Percentiles rank a stretch among this genome's conserved stretches.
Evolutionary conservation across 2,888 invertebrate genomes (phyloP).

Genomic region (Rhingia rostrata): DNA sequence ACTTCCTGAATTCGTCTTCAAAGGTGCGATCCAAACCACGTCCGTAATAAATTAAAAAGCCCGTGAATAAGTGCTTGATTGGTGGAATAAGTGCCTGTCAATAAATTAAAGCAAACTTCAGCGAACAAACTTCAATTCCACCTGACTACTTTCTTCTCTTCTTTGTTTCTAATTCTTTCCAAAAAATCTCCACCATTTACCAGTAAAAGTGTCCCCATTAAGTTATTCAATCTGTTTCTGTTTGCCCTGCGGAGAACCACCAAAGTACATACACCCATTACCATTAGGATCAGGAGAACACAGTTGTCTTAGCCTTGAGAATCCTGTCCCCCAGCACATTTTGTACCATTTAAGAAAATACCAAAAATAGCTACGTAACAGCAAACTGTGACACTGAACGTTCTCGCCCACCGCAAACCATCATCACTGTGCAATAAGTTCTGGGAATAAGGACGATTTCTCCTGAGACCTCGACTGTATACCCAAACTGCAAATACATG

Average conservation of each 20-base stretch:
- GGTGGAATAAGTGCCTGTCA: conserved; percentile 16
- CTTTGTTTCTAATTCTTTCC: background rate
- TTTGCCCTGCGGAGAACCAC: background rate
- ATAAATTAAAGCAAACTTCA: conserved; percentile 45
- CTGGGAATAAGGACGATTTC: conserved; percentile 15
- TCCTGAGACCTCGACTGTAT: too few species aligned
- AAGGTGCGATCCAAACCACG: background rate
- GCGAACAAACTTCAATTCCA: conserved; percentile 42
- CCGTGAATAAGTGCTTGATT: conserved; percentile 30
- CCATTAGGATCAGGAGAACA: conserved; percentile 36
- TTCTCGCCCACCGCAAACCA: conserved; percentile 33
- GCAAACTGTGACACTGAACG: conserved; percentile 32
- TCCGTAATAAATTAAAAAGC: conserved; percentile 35
- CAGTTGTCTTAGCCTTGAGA: conserved; percentile 6
- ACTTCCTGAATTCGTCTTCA: too few species aligned
- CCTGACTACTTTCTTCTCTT: conserved; percentile 11
- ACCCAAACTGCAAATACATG: background rate
- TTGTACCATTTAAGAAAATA: conserved; percentile 54
- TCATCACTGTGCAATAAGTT: conserved; percentile 47
- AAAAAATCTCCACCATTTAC: background rate
- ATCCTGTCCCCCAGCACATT: conserved; percentile 21
- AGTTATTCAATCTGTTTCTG: conserved; percentile 37
- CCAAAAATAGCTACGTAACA: conserved; percentile 54
- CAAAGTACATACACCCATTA: conserved; percentile 27
- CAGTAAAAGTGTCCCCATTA: conserved; percentile 47